These are phyloP conservation scores for Acanthisitta chloris DNA, from an alignment of 2,113 vertebrate species.

Conservation along the genomic window DNA sequence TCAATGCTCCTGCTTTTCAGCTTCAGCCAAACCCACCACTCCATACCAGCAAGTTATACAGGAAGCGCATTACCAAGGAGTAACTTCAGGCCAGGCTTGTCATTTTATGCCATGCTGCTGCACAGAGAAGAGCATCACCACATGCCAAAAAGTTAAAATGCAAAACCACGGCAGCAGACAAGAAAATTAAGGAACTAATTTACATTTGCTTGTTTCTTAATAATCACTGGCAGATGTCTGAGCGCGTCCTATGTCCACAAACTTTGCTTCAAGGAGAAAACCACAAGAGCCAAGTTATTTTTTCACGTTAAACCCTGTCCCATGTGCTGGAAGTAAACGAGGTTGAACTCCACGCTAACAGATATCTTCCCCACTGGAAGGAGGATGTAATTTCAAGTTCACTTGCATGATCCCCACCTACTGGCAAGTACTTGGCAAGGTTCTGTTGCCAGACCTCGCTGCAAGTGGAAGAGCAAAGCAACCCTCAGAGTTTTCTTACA, in stretches of 20 bases:
- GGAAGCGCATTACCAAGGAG: background rate
- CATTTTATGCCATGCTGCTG: background rate
- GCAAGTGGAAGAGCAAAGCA: background rate
- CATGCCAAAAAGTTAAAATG: background rate
- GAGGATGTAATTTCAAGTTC: background rate
- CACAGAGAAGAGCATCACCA: background rate
- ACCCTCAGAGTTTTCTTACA: background rate
- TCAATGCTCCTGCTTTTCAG: background rate
- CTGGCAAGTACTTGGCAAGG: background rate
- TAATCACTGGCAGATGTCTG: background rate
- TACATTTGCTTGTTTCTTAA: background rate
- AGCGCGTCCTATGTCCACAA: background rate
- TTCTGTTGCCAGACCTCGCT: accelerated
- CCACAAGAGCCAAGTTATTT: background rate
- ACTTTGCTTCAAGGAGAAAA: background rate
- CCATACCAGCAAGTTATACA: background rate
- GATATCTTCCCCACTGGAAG: background rate
- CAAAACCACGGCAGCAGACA: background rate
- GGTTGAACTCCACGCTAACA: background rate
- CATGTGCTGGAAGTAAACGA: background rate
- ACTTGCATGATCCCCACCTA: background rate
- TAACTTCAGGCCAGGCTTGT: background rate
- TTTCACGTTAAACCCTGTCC: background rate
- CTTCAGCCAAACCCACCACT: background rate
- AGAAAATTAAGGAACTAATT: background rate